phyloP scores from a whole-genome alignment of 37 sponge, comb jelly and placozoan genomes.

The Cliona cf. orientalis region DNA sequence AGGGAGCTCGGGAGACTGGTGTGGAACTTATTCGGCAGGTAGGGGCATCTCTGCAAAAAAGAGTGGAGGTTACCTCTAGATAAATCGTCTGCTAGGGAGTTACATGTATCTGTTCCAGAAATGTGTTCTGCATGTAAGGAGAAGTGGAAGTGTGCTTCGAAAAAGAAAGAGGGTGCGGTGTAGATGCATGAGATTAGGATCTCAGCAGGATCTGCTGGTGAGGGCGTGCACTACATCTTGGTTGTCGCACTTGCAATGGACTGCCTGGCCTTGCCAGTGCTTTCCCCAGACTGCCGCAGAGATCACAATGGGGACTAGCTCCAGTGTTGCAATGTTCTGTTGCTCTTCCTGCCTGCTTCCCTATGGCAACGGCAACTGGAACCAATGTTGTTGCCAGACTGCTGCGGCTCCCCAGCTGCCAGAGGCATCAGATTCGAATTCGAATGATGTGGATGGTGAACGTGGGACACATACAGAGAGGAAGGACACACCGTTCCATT shows the following conservation, averaged over 20 bases:
- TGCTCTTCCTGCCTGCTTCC: background rate
- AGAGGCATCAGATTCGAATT: background rate
- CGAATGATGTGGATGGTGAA: background rate
- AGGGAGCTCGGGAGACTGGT: background rate
- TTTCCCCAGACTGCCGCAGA: background rate
- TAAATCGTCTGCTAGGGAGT: conserved; percentile 17
- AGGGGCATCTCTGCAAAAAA: conserved; percentile 1
- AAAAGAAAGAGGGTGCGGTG: conserved; percentile 13
- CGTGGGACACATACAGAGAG: conserved; percentile 11
- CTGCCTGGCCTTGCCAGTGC: background rate
- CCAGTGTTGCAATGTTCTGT: background rate
- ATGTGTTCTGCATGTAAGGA: conserved; percentile 9
- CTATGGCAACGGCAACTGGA: background rate
- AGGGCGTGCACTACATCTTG: conserved; percentile 15
- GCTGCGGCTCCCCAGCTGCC: conserved; percentile 19
- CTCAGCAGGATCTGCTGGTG: background rate
- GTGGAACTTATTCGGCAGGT: too few species aligned
- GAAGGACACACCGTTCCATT: too few species aligned
- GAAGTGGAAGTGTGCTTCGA: background rate
- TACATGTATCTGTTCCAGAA: background rate
- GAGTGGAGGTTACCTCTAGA: conserved; percentile 11
- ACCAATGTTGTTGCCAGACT: conserved; percentile 19
- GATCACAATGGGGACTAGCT: background rate
- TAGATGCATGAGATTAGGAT: conserved; percentile 24
- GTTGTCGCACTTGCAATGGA: conserved; percentile 35